A percentile compares a stretch with the other conserved stretches of the same genome.
These are phyloP conservation scores for Papilio glaucus DNA, from an alignment of 1,140 invertebrate species.

Conservation along the genomic window DNA sequence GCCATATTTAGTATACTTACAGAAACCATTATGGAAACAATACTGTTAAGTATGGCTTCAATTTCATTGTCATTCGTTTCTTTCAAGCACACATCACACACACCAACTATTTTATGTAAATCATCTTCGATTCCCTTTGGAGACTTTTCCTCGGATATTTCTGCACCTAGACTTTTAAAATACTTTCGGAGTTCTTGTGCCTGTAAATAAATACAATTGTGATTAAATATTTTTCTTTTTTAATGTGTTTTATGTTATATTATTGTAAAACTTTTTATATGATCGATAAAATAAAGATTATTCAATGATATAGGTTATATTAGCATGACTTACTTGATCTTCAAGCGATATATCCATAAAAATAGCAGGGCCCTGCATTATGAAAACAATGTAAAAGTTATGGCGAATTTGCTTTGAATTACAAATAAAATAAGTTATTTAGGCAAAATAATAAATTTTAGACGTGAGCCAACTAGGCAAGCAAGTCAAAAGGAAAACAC, in stretches of 20 bases:
- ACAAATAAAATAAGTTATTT: background rate
- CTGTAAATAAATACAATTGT: slow-evolving; percentile 76
- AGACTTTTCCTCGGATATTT: slow-evolving; percentile 95
- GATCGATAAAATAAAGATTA: background rate
- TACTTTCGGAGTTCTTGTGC: slow-evolving; percentile 94
- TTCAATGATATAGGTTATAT: slow-evolving; percentile 60
- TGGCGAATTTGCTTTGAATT: background rate
- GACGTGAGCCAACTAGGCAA: slow-evolving; percentile 34
- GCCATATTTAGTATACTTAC: slow-evolving; percentile 83
- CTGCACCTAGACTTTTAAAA: slow-evolving; percentile 95
- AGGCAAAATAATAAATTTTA: slow-evolving; percentile 18
- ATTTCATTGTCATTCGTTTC: slow-evolving; percentile 91
- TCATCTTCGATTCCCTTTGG: slow-evolving; percentile 96
- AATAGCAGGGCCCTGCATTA: slow-evolving; percentile 90
- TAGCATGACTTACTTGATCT: slow-evolving; percentile 87
- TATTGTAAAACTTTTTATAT: background rate
- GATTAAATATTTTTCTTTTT: background rate
- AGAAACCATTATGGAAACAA: slow-evolving; percentile 96
- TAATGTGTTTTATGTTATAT: too few relatives aligned
- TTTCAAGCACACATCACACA: slow-evolving; percentile 96
- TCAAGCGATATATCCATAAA: slow-evolving; percentile 92
- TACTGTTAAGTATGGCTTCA: slow-evolving; percentile 93
- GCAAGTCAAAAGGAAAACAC: background rate
- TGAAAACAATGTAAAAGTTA: slow-evolving; percentile 40
- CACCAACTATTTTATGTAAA: slow-evolving; percentile 96